Evolutionary conservation across 1,140 invertebrate species (phyloP).

Genomic region (fruit fly (Drosophila melanogaster)): Release_6_plus_ISO1_MT NT_037436.4:13624001-13624500

Average conservation of each 20-base stretch:
- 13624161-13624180: conserved; percentile 79
- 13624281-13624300: conserved; percentile 67
- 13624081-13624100: conserved; percentile 63
- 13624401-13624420: conserved; percentile 36
- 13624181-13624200: conserved; percentile 73
- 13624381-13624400: conserved; percentile 78
- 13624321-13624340: conserved; percentile 77
- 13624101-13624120: conserved; percentile 77
- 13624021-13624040: conserved; percentile 78
- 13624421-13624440: conserved; percentile 15
- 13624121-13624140: conserved; percentile 81
- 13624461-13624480: conserved; percentile 60
- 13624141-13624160: conserved; percentile 74
- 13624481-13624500: conserved; percentile 56
- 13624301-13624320: conserved; percentile 68
- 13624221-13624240: conserved; percentile 61
- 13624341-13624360: conserved; percentile 50
- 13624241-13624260: too few species aligned
- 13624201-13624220: conserved; percentile 56
- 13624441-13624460: conserved; percentile 55
- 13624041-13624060: conserved; percentile 59
- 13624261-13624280: conserved; percentile 17
- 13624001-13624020: conserved; percentile 73
- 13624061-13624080: conserved; percentile 60
- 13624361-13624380: conserved; percentile 81